Conservation (phyloP, 2,888 invertebrate genomes). For the Graphium colonna region DNA sequence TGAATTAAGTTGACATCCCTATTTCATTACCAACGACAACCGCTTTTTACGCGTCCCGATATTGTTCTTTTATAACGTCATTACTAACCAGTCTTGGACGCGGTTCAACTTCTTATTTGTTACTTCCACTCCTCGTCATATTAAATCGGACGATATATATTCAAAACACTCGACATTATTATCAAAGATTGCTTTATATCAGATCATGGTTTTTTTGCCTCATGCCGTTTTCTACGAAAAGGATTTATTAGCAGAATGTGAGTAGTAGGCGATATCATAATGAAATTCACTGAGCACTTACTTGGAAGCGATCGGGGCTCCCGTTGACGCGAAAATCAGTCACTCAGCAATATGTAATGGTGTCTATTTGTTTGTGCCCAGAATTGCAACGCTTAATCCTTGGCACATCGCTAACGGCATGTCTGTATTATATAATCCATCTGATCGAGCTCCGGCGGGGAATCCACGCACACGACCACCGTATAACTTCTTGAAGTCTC, state of each 20-base stretch:
- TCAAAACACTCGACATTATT: constrained; percentile 21
- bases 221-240: background rate
- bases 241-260: background rate
- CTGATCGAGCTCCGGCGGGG: constrained; percentile 27
- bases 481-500: constrained; percentile 26
- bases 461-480: constrained; percentile 36
- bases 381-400: constrained; percentile 71
- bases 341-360: constrained; percentile 62
- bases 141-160: constrained; percentile 16
- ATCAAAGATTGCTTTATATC: background rate
- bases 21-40: constrained; percentile 10
- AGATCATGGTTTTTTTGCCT: constrained; percentile 4
- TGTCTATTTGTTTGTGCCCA: constrained; percentile 66
- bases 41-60: constrained; percentile 11
- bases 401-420: constrained; percentile 68
- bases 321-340: constrained; percentile 57
- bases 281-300: constrained; percentile 33
- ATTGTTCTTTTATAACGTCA: constrained; percentile 18
- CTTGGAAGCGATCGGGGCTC: constrained; percentile 37
- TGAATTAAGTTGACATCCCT: constrained; percentile 2
- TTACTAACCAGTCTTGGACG: constrained; percentile 21
- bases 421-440: constrained; percentile 58
- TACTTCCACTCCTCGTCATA: background rate
- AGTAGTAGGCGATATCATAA: constrained; percentile 10
- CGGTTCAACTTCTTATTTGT: constrained; percentile 20